Evolutionary conservation across 1,140 invertebrate genomes (phyloP).

Genomic region (Aleiodes sp.): DNA sequence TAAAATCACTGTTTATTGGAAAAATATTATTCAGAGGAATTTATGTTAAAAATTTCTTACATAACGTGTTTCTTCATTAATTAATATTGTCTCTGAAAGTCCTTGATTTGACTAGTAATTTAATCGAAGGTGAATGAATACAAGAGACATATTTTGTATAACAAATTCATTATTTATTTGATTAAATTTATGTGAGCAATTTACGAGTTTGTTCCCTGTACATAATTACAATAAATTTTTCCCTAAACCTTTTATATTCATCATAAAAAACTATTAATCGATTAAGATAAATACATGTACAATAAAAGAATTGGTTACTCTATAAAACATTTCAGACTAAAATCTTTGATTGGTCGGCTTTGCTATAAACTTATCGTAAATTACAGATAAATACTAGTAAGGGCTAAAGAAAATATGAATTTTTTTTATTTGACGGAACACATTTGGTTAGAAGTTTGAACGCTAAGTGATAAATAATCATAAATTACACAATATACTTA

Average conservation of each 20-base stretch:
- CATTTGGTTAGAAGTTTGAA: slow-evolving; percentile 53
- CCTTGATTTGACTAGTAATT: not conserved
- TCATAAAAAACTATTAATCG: slow-evolving; percentile 14
- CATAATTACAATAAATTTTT: slow-evolving; percentile 53
- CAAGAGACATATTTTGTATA: not conserved
- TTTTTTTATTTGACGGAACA: slow-evolving; percentile 51
- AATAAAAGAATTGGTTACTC: slow-evolving; percentile 4
- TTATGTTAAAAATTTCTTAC: no score
- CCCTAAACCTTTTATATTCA: slow-evolving; percentile 44
- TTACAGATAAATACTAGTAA: slow-evolving; percentile 37
- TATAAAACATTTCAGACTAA: slow-evolving; percentile 32
- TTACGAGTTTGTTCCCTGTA: slow-evolving; percentile 47
- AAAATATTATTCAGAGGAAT: no score
- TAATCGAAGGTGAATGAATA: not conserved
- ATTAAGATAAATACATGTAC: slow-evolving; percentile 2
- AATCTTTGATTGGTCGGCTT: slow-evolving; percentile 47
- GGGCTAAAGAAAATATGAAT: slow-evolving; percentile 22
- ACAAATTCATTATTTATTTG: slow-evolving; percentile 43
- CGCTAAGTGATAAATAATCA: slow-evolving; percentile 36
- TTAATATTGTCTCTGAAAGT: no score
- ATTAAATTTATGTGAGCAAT: slow-evolving; percentile 54
- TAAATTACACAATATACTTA: slow-evolving; percentile 8
- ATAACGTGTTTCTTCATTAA: no score
- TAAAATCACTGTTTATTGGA: no score
- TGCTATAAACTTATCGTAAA: slow-evolving; percentile 43